Evolutionary conservation across 1,140 invertebrate species (phyloP), one percentile per base, ranked within the genome.

Genomic region (Plectus sambesii): DNA sequence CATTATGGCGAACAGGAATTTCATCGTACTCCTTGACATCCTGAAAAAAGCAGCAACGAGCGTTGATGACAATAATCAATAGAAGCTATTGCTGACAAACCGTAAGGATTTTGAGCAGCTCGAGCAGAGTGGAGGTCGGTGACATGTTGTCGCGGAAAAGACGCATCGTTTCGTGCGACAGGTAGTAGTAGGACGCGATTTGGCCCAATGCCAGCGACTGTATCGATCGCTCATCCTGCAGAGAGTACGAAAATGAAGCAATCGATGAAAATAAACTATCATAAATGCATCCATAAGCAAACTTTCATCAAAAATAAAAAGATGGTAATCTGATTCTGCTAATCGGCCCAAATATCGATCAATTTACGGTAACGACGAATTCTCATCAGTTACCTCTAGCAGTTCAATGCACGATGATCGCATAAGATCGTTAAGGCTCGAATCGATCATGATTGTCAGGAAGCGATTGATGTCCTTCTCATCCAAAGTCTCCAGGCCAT

Each of bases 1-100:
- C 94, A 72, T 98, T 98, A 69, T 99, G 94, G 40, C 94, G 77
- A 5, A 98, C 92, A 1, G 94, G 94, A 38, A 99, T 76, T 63
- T 93, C 81, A 42, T 81, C 79, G 66, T 93, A 99, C 69, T 99
- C 93, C 53, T 87, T 76, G 12, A 81, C 80, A 69, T 88, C 81
- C 73, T 75, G 56, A 24, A 67, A 62, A 43, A 53, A n/a, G 5
- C 36, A 40, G 17, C 12, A 8, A 8, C 17, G 39, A 8, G 8
- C 17, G 8, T 8, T 8, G 8, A 17, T 33, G 17, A 17, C 12
- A 12, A 12, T 12, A 33, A 33, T 33, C 12, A 33, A 12, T 33
- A 33, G 17, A 33, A 17, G 30, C 30, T 12, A 33, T 12, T 33
- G 30, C 17, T 5, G 29, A 49, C 69, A 59, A 59, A 75, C 72